Base-by-base conservation (phyloP, 92 coral and sea anemone species). In the Epizoanthus stellaris region DNA sequence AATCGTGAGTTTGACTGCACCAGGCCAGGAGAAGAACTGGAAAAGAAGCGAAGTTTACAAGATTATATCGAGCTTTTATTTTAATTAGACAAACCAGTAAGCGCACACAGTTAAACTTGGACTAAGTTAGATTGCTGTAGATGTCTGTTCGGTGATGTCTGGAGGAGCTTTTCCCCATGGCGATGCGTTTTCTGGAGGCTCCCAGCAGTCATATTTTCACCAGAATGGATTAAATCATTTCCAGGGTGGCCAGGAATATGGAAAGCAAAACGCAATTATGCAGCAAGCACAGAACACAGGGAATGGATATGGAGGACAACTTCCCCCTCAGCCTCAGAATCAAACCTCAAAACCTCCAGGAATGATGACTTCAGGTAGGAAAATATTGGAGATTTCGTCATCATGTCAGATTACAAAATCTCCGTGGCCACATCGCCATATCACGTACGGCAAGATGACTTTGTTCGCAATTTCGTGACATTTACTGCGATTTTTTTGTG, bases 81-180 rank as follows among this genome's bases (percentile, higher is more conserved):
- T 60, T 12, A 77, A 17, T 38, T 3, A 2, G 2, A 65, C 40
- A 15, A 61, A 60, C 7, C 58, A 61, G 0, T 20, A 63, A 79
- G 40, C 64, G n/a, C 58, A n/a, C 9, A 7, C 3, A 61, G 57
- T 79, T 63, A 43, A 71, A 43, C 47, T 21, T 62, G 83, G 72
- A 43, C 21, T 10, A 42, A 13, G 45, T 63, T 20, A 40, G 88
- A 56, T 74, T 84, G 72, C 75, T 62, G 85, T 90, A 89, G 85
- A 92, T 91, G 87, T 62, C 40, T 65, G 71, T 77, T 85, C 76
- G 88, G 93, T 73, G 89, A 94, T 94, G 98, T 94, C 98, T 85
- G 94, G 92, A 76, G 92, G 81, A 59, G 80, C 90, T 72, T 84
- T 85, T 83, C 92, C 93, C 67, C 89, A 92, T 84, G 88, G 89